Evolutionary conservation across 2,888 invertebrate genomes (phyloP).

Genomic region (Drosophila testacea): DNA sequence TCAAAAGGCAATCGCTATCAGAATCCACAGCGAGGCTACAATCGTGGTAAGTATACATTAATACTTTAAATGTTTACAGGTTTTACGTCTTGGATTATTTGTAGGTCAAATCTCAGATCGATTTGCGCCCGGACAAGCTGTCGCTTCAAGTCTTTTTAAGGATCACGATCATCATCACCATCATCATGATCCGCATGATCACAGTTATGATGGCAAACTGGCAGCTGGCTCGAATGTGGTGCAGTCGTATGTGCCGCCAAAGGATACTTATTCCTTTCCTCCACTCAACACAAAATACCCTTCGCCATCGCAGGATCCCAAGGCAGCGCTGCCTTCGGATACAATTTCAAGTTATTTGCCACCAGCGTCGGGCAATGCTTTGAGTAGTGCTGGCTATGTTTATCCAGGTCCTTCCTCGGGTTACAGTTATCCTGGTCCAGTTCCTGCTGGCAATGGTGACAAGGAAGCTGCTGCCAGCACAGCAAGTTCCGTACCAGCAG

Average conservation of each 20-base stretch:
- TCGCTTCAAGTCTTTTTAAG: constrained; percentile 74
- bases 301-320: constrained; percentile 74
- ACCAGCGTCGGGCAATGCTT: constrained; percentile 79
- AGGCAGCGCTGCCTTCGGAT: constrained; percentile 70
- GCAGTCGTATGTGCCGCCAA: constrained; percentile 73
- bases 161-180: constrained; percentile 58
- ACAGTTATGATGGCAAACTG: constrained; percentile 52
- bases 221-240: constrained; percentile 72
- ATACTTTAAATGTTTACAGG: constrained; percentile 37
- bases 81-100: neutral
- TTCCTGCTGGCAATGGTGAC: constrained; percentile 48
- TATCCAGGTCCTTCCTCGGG: constrained; percentile 63
- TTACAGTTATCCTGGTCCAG: constrained; percentile 65
- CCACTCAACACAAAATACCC: constrained; percentile 83
- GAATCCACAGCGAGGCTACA: constrained; percentile 30
- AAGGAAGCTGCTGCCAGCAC: constrained; percentile 72
- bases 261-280: constrained; percentile 83
- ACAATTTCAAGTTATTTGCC: constrained; percentile 82
- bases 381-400: constrained; percentile 55
- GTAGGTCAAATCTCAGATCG: constrained; percentile 81
- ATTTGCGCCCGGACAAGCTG: constrained; percentile 83
- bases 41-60: constrained; percentile 66
- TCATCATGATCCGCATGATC: constrained; percentile 57
- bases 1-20: constrained; percentile 47
- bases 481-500: constrained; percentile 38